A percentile compares a stretch with the other conserved stretches of the same genome.
Evolutionary conservation across 2,113 vertebrate genomes (phyloP).

Genomic region (Malurus alboscapulatus): DNA sequence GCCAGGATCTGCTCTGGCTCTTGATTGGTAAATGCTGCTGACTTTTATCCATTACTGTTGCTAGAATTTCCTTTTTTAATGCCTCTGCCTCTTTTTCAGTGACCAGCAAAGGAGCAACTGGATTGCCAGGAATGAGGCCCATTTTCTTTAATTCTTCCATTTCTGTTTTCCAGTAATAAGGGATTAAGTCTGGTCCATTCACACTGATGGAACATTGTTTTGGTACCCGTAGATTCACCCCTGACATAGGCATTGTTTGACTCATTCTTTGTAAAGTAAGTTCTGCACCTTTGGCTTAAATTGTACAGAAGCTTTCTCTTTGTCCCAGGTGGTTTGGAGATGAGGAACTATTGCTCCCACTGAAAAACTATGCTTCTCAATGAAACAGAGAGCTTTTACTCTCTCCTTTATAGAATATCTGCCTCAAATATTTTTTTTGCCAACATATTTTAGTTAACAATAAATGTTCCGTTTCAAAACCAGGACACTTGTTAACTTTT

Average conservation of each 20-base stretch:
- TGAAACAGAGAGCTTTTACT: background rate
- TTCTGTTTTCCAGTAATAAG: background rate
- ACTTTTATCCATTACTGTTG: background rate
- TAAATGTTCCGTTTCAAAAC: background rate
- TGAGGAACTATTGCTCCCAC: background rate
- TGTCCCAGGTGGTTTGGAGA: background rate
- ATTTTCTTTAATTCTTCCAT: background rate
- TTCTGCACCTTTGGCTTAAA: background rate
- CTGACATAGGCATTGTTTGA: background rate
- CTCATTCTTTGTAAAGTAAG: background rate
- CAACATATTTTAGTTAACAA: background rate
- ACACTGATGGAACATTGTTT: background rate
- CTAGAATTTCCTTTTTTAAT: background rate
- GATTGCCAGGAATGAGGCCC: background rate
- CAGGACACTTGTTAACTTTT: background rate
- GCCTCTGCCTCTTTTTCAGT: background rate
- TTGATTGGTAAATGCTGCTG: background rate
- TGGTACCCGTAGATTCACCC: background rate
- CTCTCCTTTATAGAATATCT: background rate
- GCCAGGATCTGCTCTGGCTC: background rate
- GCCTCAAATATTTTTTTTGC: background rate
- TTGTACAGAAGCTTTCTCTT: background rate
- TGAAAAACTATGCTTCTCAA: background rate
- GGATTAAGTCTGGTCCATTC: background rate
- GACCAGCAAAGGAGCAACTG: rapidly evolving